Percentiles rank a stretch among this genome's conserved stretches.
These are phyloP conservation scores for Fundulus diaphanus DNA, from an alignment of 2,797 vertebrate genomes.

Conservation along the genomic window DNA sequence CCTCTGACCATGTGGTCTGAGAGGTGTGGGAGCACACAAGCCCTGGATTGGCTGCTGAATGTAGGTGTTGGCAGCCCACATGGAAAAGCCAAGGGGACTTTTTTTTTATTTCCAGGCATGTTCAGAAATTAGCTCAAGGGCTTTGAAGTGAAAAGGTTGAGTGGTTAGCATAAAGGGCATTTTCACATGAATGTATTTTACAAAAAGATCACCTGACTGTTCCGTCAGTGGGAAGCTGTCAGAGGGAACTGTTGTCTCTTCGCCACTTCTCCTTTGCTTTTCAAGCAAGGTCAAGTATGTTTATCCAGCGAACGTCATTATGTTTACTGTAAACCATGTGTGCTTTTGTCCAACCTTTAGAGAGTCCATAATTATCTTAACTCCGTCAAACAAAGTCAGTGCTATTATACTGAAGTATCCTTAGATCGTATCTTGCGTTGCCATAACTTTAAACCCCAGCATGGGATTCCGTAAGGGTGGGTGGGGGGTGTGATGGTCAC, in stretches of 20 bases:
- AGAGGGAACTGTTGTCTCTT: background rate
- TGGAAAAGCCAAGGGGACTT: slow-evolving; percentile 30
- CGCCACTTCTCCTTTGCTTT: background rate
- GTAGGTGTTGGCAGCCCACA: slow-evolving; percentile 40
- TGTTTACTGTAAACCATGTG: slow-evolving; percentile 18
- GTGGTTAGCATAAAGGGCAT: background rate
- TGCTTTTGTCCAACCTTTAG: slow-evolving; percentile 9
- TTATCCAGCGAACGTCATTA: background rate
- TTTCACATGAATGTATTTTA: background rate
- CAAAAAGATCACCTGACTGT: slow-evolving; percentile 1
- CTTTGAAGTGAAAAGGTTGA: slow-evolving; percentile 20
- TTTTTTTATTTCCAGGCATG: slow-evolving; percentile 11
- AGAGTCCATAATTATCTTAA: slow-evolving; percentile 46
- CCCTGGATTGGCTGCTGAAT: slow-evolving; percentile 49
- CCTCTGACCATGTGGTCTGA: slow-evolving; percentile 9
- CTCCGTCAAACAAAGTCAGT: slow-evolving; percentile 20
- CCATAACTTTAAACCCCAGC: slow-evolving; percentile 40
- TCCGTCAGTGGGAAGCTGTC: background rate
- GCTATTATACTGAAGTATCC: slow-evolving; percentile 45
- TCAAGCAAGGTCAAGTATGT: slow-evolving; percentile 24
- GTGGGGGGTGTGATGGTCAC: background rate
- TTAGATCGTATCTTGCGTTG: slow-evolving; percentile 54
- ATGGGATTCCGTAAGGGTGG: background rate
- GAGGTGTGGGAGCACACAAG: slow-evolving; percentile 9
- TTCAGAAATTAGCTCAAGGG: slow-evolving; percentile 5